Conservation (phyloP, 2,888 invertebrate genomes). For the Drosophila subsilvestris region DNA sequence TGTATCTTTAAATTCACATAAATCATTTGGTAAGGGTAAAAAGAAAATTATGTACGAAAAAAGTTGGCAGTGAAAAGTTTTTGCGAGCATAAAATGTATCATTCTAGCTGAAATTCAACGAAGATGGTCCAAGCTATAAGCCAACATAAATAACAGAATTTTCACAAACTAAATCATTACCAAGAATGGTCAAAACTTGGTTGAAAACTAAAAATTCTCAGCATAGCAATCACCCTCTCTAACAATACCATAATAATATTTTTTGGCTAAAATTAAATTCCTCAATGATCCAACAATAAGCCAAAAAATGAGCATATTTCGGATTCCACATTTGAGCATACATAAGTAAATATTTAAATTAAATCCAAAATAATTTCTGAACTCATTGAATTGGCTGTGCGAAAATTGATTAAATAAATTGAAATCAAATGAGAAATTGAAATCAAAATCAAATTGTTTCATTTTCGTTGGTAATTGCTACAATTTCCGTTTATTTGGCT, state of each 20-base stretch:
- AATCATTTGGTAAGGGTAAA: background rate
- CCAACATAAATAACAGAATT: too few species aligned
- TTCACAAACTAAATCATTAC: too few species aligned
- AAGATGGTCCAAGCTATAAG: too few species aligned
- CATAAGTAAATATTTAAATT: background rate
- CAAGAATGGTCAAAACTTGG: background rate
- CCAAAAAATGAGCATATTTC: background rate
- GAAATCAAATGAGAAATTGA: background rate
- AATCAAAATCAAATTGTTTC: background rate
- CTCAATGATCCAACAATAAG: fast-evolving
- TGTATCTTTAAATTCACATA: background rate
- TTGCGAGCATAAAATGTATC: too few species aligned
- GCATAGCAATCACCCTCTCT: background rate
- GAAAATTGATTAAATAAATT: slow-evolving; percentile 7
- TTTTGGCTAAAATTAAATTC: background rate
- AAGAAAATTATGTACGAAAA: too few species aligned
- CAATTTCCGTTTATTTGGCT: slow-evolving; percentile 6
- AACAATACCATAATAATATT: background rate
- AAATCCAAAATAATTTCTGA: background rate
- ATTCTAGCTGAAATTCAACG: background rate
- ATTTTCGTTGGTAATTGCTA: slow-evolving; percentile 2
- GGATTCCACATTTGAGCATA: too few species aligned
- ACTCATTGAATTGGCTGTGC: background rate
- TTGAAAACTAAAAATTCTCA: too few species aligned
- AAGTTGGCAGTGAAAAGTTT: too few species aligned